Conservation (phyloP, 1,140 invertebrate species). For the Lasioglossum baleicum region DNA sequence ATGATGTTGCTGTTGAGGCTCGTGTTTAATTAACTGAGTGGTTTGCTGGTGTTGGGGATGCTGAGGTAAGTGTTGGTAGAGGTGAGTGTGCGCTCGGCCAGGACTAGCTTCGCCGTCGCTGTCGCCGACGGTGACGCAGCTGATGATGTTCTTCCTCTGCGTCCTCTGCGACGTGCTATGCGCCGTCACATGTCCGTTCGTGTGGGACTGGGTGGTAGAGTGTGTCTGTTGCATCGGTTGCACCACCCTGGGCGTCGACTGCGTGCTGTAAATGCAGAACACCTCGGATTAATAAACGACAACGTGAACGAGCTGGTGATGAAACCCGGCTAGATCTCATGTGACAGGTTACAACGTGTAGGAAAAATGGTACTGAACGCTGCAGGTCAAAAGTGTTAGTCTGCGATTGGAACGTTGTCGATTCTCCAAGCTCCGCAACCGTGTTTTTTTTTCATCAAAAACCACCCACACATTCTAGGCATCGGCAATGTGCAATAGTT, state of each 20-base stretch:
- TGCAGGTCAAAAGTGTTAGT: conserved; percentile 24
- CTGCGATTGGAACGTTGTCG: conserved; percentile 17
- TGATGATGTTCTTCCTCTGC: conserved; percentile 87
- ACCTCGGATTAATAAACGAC: background rate
- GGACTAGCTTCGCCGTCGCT: conserved; percentile 88
- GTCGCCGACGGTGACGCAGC: conserved; percentile 90
- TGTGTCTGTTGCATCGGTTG: conserved; percentile 69
- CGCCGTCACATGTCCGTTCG: conserved; percentile 61
- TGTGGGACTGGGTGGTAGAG: conserved; percentile 65
- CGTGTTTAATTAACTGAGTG: conserved; percentile 80
- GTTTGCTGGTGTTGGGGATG: conserved; percentile 75
- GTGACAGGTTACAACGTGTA: conserved; percentile 9
- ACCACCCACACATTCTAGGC: background rate
- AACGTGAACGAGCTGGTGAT: background rate
- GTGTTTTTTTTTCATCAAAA: background rate
- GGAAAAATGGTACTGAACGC: conserved; percentile 17
- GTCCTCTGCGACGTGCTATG: conserved; percentile 66
- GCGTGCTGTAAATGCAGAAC: conserved; percentile 69
- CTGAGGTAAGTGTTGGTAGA: conserved; percentile 75
- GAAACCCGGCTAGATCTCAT: conserved; percentile 6
- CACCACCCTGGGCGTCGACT: conserved; percentile 75
- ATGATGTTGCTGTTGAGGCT: conserved; percentile 81
- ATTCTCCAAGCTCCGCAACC: conserved; percentile 29
- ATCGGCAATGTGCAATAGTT: too few species aligned
- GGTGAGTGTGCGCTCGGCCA: conserved; percentile 71